Conservation (phyloP, 37 sponge, comb jelly and placozoan species). For the Chondrilla cf. caribensis region DNA sequence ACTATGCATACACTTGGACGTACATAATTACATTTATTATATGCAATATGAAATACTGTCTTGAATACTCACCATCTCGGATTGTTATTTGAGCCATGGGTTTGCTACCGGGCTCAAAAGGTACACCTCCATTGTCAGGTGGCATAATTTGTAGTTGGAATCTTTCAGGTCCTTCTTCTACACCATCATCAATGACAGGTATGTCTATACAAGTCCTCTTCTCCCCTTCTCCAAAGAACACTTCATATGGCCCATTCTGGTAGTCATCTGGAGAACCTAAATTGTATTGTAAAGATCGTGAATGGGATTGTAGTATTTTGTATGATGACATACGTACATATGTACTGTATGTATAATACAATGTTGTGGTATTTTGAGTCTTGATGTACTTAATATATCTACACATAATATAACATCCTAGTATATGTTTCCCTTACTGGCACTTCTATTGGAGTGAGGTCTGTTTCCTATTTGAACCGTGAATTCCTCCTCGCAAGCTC, state of each 20-base stretch:
- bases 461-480: neutral
- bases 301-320: no score
- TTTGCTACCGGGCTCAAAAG: neutral
- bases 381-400: no score
- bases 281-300: no score
- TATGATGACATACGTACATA: no score
- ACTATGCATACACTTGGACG: no score
- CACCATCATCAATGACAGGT: constrained; percentile 32
- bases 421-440: no score
- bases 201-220: constrained; percentile 33
- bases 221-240: constrained; percentile 23
- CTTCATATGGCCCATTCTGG: neutral
- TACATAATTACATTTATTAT: no score
- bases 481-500: neutral
- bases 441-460: no score
- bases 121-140: neutral
- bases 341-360: no score
- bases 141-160: constrained; percentile 22
- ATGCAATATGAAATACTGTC: no score
- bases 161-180: constrained; percentile 19
- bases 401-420: no score
- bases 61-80: neutral
- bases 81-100: neutral
- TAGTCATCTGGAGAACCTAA: constrained; percentile 31
- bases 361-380: no score